Base-by-base conservation (phyloP, 2,888 invertebrate genomes). In the Nomada lathburiana region DNA sequence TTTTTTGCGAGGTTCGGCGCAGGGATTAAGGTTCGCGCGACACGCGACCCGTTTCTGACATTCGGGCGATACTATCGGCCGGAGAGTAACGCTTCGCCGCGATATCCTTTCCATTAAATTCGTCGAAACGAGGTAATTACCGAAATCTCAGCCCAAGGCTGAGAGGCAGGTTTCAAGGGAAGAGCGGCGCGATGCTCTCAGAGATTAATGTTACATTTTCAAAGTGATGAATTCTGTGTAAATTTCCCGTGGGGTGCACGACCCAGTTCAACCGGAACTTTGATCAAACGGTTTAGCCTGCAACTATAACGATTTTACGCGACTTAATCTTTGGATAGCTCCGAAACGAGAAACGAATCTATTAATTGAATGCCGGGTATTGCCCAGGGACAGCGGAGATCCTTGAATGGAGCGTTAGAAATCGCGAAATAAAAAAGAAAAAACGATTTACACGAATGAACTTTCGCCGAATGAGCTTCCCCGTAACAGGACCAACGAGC, bases 191-290 rank as follows among this genome's bases (percentile, higher is more conserved):
- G 0, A 60, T 42, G 62, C 67, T 75, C 53, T 62, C 62, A 16
- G 23, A 68, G 78, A 78, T 78, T 78, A 75, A 78, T 76, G 67
- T 68, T 62, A 62, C 67, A 76, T 78, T 78, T 68, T 53, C 67
- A 76, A 68, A 76, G 76, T 50, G 62, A 67, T 55, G 78, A 68
- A 76, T 78, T 63, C 67, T n/a, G 68, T 63, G 68, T 68, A 78
- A 76, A 78, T 78, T 75, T 68, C 76, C 75, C 75, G 76, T 20
- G 63, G 57, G 63, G 53, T 64, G 53, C 63, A 26, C 36, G 55
- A 36, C 20, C 50, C 76, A 79, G 50, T 69, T 76, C 18, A 36
- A 50, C 23, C 26, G 20, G 47, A 78, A 67, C 62, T 78, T 76
- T 69, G 44, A 69, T 69, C 55, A 29, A 29, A 53, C n/a, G 52